phyloP scores from a whole-genome alignment of 2,888 invertebrate species.

The Rhyacophila evoluta region DNA sequence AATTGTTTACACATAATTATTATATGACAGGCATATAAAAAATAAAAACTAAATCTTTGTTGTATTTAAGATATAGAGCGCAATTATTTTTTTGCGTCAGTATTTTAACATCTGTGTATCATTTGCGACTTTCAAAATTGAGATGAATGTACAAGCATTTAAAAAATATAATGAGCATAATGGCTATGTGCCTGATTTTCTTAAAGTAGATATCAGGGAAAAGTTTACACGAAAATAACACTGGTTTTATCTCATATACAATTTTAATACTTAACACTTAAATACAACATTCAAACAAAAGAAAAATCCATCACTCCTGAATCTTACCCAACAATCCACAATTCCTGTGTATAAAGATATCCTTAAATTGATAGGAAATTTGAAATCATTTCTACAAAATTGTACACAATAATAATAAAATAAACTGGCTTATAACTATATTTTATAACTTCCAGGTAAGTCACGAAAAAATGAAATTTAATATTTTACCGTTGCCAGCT shows the following conservation, averaged over 20 bases:
- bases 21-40: no score
- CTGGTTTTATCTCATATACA: neutral
- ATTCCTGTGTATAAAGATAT: neutral
- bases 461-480: no score
- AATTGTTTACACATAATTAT: no score
- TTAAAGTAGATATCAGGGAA: no score
- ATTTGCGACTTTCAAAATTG: neutral
- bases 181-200: neutral
- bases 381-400: neutral
- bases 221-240: neutral
- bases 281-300: slow-evolving; percentile 1
- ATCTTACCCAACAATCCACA: neutral
- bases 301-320: neutral
- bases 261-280: neutral
- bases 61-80: no score
- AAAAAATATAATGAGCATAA: no score
- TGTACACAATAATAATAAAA: neutral
- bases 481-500: no score
- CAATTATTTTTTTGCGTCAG: no score
- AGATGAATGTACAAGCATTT: neutral
- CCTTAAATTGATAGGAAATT: neutral
- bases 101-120: neutral
- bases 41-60: no score
- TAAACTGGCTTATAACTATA: neutral
- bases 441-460: neutral